Base-by-base conservation (phyloP, 1,140 invertebrate genomes). In the Ganaspis sp. region DNA sequence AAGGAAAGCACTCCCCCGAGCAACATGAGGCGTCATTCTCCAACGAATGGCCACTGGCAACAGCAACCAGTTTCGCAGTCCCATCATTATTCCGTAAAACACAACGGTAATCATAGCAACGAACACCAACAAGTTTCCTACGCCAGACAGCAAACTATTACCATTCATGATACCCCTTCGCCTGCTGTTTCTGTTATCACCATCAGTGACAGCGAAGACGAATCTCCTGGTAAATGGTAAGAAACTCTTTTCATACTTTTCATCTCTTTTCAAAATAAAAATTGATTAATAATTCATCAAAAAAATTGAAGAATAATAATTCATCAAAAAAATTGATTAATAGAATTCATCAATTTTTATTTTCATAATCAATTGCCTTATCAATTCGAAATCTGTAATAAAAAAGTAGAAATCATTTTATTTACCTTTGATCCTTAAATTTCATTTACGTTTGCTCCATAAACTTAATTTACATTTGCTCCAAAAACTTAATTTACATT, bases 181-280 rank as follows among this genome's bases (percentile, higher is more conserved):
- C 97, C 97, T 4, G 95, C 96, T 58, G 96, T 97, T n/a, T 98
- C 97, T 69, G 97, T 98, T 76, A 99, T 99, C 82, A 99, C 97
- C 19, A 99, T 99, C 84, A 98, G 97, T 40, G 98, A 98, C 87
- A 98, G 97, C 85, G 98, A 98, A 86, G 97, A 99, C 88, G 97
- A 99, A 88, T 91, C 92, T 17, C 91, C 93, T 58, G 87, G 85
- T 21, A 91, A 92, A 87, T 90, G 91, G 91, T 92, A 38, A 86
- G 87, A 81, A 64, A 26, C 23, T 72, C n/a, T 17, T 53, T 29
- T 69, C n/a, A n/a, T n/a, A n/a, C n/a, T n/a, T n/a, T n/a, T n/a
- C n/a, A n/a, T n/a, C n/a, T n/a, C n/a, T n/a, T n/a, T n/a, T n/a
- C n/a, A n/a, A n/a, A n/a, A n/a, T n/a, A n/a, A n/a, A n/a, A n/a